Base-by-base conservation (phyloP, 2,888 invertebrate species). In the Amiota mariae region DNA sequence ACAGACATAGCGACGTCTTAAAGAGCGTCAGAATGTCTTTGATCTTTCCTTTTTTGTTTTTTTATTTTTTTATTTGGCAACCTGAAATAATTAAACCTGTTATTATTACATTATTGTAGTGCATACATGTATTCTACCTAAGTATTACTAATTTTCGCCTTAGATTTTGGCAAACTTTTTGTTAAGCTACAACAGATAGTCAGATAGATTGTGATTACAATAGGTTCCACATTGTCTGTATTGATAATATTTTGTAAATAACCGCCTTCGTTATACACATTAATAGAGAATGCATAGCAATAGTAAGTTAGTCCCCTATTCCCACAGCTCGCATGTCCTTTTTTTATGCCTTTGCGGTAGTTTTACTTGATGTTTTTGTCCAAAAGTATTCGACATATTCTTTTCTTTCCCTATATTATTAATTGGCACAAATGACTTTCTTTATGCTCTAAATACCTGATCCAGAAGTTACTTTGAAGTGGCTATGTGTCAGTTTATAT, bases 191-290 rank as follows among this genome's bases (percentile, higher is more conserved):
- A 51, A 36, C 36, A 2, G 2, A 36, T 6, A 6, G 36, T 36
- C 36, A 24, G 24, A 1, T n/a, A 1, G 36, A 6, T 36, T 36
- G 36, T 6, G 2, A 36, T 36, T 36, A 54, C 54, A 54, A 54
- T 24, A 54, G 66, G 18, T 24, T 18, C 80, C 83, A 76, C 79
- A 75, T 84, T 84, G 85, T 84, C 83, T 84, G 77, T 75, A 61
- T 24, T 68, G 71, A 76, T 82, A 84, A 79, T 84, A 84, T 84
- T 84, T 84, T 72, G 85, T 81, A 85, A 85, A 85, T 84, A 81
- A 70, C 73, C 73, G 36, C 13, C 20, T 54, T 15, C 66, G 18
- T 48, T 66, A 48, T 49, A 66, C 66, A 48, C 66, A 54, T 68
- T 68, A 59, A 20, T 59, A 20, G 59, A 20, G 59, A 20, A 11